Evolutionary conservation across 2,113 vertebrate genomes (phyloP).

Genomic region (Rattus rattus): DNA sequence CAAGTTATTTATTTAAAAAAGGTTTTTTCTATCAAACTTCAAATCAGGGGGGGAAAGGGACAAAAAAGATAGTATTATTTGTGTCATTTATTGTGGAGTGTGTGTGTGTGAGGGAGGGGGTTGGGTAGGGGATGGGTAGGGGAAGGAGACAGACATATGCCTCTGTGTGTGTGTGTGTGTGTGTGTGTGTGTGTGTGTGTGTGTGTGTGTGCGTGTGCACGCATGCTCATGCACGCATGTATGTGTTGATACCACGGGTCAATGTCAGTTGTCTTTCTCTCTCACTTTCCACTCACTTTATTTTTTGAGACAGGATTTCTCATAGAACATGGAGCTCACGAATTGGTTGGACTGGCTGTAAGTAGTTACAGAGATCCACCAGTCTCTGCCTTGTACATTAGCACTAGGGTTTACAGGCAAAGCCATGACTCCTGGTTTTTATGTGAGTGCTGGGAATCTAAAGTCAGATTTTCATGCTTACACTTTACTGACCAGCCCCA

Average conservation of each 20-base stretch:
- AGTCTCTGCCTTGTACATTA: not conserved
- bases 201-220: no score
- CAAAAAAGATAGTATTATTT: not conserved
- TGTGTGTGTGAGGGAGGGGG: not conserved
- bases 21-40: slow-evolving; percentile 39
- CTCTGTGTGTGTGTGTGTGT: not conserved
- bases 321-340: no score
- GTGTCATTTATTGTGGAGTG: not conserved
- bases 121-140: not conserved
- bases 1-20: not conserved
- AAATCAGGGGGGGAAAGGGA: not conserved
- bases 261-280: not conserved
- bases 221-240: no score
- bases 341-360: not conserved
- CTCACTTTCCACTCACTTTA: not conserved
- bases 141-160: not conserved
- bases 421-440: not conserved
- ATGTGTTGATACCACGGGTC: not conserved
- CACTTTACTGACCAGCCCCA: not conserved
- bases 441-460: not conserved
- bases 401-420: not conserved
- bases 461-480: not conserved
- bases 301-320: not conserved
- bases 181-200: no score
- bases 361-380: not conserved